A percentile compares a stretch with the other conserved stretches of the same genome.
These are phyloP conservation scores for Diloba caeruleocephala DNA, from an alignment of 2,888 invertebrate genomes.

Conservation along the genomic window DNA sequence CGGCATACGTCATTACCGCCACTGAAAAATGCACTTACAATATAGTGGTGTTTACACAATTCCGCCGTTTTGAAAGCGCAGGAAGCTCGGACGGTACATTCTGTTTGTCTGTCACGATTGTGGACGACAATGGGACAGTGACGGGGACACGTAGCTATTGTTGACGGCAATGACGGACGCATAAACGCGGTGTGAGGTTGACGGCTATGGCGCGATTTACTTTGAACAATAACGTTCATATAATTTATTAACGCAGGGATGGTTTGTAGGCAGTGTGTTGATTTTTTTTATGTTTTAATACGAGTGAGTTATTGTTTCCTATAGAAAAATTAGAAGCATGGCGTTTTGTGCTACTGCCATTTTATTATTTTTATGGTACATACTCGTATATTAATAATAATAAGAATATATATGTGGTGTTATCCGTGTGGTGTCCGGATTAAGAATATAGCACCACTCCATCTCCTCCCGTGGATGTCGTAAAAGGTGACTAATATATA, in stretches of 20 bases:
- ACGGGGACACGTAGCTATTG: conserved; percentile 64
- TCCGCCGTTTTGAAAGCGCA: conserved; percentile 77
- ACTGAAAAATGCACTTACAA: conserved; percentile 61
- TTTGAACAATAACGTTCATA: conserved; percentile 55
- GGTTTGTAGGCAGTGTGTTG: conserved; percentile 20
- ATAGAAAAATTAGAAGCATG: neutral
- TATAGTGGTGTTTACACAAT: conserved; percentile 73
- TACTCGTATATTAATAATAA: too few relatives aligned
- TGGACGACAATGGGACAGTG: conserved; percentile 64
- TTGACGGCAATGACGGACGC: conserved; percentile 47
- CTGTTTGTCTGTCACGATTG: conserved; percentile 76
- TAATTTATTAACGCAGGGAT: conserved; percentile 59
- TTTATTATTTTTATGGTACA: too few relatives aligned
- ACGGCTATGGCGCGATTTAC: conserved; percentile 50
- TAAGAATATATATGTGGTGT: too few relatives aligned
- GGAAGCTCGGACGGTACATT: conserved; percentile 75
- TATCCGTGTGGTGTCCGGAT: too few relatives aligned
- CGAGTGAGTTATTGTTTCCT: conserved; percentile 16
- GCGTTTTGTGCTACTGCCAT: conserved; percentile 1
- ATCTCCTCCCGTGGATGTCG: too few relatives aligned
- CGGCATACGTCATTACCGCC: conserved; percentile 23
- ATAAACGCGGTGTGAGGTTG: conserved; percentile 64
- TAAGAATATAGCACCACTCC: too few relatives aligned
- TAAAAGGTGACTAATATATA: too few relatives aligned
- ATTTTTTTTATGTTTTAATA: conserved; percentile 14